These are phyloP conservation scores for Dallia pectoralis DNA, from an alignment of 2,797 vertebrate species.

Conservation along the genomic window DNA sequence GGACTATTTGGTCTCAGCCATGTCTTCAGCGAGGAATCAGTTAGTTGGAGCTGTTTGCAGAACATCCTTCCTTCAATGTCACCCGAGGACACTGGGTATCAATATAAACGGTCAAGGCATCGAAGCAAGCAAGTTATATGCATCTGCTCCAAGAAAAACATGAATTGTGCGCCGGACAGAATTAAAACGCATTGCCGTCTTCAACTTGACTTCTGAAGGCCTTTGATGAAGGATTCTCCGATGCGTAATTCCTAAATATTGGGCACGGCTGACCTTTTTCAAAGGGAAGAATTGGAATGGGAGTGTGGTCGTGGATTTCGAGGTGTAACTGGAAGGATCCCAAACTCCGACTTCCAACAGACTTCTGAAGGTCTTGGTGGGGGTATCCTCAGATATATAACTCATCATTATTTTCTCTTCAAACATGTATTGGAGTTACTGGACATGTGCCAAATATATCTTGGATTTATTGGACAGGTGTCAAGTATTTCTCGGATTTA, in stretches of 20 bases:
- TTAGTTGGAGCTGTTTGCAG: neutral
- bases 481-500: no score
- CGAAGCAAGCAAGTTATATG: neutral
- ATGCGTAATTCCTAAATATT: conserved; percentile 4
- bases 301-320: no score
- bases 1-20: neutral
- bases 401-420: conserved; percentile 41
- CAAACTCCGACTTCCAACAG: neutral
- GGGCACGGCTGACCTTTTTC: no score
- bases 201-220: neutral
- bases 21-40: neutral
- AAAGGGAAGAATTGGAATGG: no score
- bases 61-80: neutral
- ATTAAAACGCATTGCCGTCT: neutral
- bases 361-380: conserved; percentile 10
- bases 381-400: conserved; percentile 14
- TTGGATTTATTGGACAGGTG: conserved; percentile 39
- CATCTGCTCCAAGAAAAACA: conserved; percentile 7
- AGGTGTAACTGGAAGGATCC: no score
- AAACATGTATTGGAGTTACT: conserved; percentile 37
- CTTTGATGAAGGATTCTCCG: conserved; percentile 19
- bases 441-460: conserved; percentile 38
- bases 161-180: neutral
- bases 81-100: neutral
- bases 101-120: neutral